Percentiles rank a stretch among this genome's conserved stretches.
phyloP scores from a whole-genome alignment of 2,113 vertebrate species.

The Columba livia region DNA sequence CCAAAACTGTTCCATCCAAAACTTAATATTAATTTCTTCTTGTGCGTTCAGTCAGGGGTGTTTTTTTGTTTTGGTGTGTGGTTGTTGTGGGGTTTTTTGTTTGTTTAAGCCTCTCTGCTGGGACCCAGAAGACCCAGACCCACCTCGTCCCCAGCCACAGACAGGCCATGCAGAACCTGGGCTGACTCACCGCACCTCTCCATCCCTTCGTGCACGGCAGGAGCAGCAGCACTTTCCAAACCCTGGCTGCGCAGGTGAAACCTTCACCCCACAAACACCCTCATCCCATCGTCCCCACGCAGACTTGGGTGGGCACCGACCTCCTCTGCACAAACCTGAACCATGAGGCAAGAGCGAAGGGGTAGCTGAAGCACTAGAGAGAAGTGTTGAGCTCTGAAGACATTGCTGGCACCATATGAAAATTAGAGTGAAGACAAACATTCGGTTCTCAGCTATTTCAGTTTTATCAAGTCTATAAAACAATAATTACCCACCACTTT shows the following conservation, averaged over 20 bases:
- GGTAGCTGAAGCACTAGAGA: neutral
- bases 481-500: neutral
- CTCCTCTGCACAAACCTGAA: neutral
- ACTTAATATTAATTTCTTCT: neutral
- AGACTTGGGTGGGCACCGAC: rapidly evolving
- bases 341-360: neutral
- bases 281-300: rapidly evolving
- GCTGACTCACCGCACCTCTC: rapidly evolving
- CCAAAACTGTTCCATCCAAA: neutral
- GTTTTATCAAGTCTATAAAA: neutral
- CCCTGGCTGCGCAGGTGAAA: neutral
- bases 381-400: rapidly evolving
- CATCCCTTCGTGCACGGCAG: neutral
- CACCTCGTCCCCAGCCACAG: neutral
- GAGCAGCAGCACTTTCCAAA: neutral
- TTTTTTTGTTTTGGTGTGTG: too few species aligned
- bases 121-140: neutral
- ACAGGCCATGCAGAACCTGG: rapidly evolving
- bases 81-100: too few species aligned
- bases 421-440: neutral
- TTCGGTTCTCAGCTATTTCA: neutral
- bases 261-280: rapidly evolving
- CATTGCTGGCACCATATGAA: rapidly evolving
- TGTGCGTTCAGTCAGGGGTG: neutral
- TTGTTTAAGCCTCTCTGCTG: neutral